Conservation (phyloP, 1,140 invertebrate genomes). For the Littorina saxatilis region DNA sequence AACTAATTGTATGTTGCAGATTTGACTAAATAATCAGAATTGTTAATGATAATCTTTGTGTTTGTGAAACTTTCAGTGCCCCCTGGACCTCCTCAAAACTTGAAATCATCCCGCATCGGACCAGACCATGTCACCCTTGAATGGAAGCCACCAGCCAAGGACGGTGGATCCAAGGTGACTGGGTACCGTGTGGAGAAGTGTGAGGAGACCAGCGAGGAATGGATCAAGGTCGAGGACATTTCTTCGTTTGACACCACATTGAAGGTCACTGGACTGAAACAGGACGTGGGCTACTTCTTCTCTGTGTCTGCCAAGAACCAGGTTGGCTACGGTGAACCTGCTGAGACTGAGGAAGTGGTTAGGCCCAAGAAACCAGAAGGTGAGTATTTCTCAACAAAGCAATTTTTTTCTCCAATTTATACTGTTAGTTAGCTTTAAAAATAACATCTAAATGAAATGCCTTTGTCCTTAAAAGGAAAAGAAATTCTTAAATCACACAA, state of each 20-base stretch:
- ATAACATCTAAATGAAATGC: too few relatives aligned
- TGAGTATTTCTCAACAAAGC: conserved; percentile 42
- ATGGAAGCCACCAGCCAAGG: conserved; percentile 92
- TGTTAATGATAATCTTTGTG: too few relatives aligned
- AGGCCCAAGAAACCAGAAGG: conserved; percentile 65
- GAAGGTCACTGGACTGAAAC: conserved; percentile 85
- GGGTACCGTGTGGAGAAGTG: conserved; percentile 70
- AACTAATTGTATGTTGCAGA: too few relatives aligned
- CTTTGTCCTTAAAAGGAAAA: too few relatives aligned
- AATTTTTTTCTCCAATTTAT: too few relatives aligned
- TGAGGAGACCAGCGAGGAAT: conserved; percentile 59
- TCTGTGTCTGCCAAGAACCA: conserved; percentile 97
- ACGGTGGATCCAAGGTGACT: conserved; percentile 94
- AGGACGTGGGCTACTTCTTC: conserved; percentile 97
- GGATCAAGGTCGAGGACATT: conserved; percentile 65
- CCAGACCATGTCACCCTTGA: conserved; percentile 95
- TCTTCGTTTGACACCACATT: conserved; percentile 73
- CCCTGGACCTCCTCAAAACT: conserved; percentile 93
- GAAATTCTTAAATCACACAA: too few relatives aligned
- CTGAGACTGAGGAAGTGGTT: conserved; percentile 81
- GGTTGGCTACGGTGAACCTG: conserved; percentile 93
- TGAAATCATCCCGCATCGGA: conserved; percentile 93
- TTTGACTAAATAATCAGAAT: too few relatives aligned
- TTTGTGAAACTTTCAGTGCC: conserved; percentile 86
- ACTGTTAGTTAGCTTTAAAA: too few relatives aligned